Percentiles rank a stretch among this genome's conserved stretches.
phyloP scores from a whole-genome alignment of 2,797 vertebrate genomes.

The Echeneis naucrates region DNA sequence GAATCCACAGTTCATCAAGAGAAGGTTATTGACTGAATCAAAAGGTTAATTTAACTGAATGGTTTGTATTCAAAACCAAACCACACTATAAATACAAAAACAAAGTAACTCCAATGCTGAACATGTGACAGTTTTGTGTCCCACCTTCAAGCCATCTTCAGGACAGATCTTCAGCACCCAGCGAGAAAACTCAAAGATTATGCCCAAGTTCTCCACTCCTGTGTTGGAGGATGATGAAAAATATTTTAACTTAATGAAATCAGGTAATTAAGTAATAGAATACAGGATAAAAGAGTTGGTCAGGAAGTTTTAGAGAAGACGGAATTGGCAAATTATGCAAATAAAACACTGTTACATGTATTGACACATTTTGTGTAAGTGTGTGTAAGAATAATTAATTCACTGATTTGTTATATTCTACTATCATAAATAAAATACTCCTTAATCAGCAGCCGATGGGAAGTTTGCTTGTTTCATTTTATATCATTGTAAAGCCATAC shows the following conservation, averaged over 20 bases:
- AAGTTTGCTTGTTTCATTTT: background rate
- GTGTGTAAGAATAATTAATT: too few relatives aligned
- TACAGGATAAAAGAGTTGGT: background rate
- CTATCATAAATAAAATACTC: too few relatives aligned
- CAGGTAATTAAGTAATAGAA: background rate
- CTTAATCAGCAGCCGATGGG: background rate
- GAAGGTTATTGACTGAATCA: background rate
- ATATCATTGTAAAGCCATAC: background rate
- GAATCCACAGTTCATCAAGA: background rate
- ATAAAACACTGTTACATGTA: too few relatives aligned
- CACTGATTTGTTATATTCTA: too few relatives aligned
- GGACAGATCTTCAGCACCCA: constrained; percentile 97
- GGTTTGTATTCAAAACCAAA: background rate
- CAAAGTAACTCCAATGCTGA: background rate
- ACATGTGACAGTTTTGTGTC: background rate
- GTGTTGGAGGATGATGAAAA: constrained; percentile 7
- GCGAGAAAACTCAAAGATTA: constrained; percentile 96
- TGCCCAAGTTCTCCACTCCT: constrained; percentile 94
- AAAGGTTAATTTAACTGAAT: background rate
- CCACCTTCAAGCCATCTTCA: constrained; percentile 96
- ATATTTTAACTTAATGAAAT: constrained; percentile 6
- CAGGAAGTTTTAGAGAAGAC: background rate
- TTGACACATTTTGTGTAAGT: too few relatives aligned
- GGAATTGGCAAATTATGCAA: background rate
- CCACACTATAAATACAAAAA: background rate